Conservation (phyloP, 2,888 invertebrate species). For the Campoplex nolae region DNA sequence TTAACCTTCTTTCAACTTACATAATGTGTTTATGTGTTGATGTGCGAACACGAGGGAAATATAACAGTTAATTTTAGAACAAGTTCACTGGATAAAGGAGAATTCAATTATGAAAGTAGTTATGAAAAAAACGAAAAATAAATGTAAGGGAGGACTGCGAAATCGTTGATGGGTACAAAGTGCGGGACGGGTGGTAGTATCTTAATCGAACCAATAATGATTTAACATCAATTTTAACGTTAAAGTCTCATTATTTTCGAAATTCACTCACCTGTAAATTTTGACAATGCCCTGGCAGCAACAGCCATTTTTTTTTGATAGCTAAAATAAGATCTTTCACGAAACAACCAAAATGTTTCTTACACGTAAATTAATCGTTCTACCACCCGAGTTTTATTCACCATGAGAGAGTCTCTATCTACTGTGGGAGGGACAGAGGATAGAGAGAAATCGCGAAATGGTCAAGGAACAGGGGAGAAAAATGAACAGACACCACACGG, state of each 20-base stretch:
- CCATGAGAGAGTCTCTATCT: slow-evolving; percentile 75
- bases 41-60: slow-evolving; percentile 56
- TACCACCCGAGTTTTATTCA: slow-evolving; percentile 67
- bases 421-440: slow-evolving; percentile 68
- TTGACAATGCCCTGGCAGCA: slow-evolving; percentile 82
- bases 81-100: slow-evolving; percentile 45
- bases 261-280: slow-evolving; percentile 80
- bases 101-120: slow-evolving; percentile 17
- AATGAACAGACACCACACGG: slow-evolving; percentile 63
- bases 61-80: slow-evolving; percentile 63
- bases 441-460: slow-evolving; percentile 42
- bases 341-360: slow-evolving; percentile 53
- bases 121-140: neutral
- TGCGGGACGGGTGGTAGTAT: slow-evolving; percentile 38
- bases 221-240: neutral
- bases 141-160: slow-evolving; percentile 3
- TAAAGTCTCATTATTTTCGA: slow-evolving; percentile 3
- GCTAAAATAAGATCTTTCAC: slow-evolving; percentile 44
- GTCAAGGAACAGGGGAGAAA: slow-evolving; percentile 71
- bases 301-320: slow-evolving; percentile 81
- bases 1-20: slow-evolving; percentile 73
- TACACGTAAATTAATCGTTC: slow-evolving; percentile 65
- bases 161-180: slow-evolving; percentile 59
- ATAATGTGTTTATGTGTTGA: slow-evolving; percentile 72
- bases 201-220: slow-evolving; percentile 36